Evolutionary conservation across 2,797 vertebrate genomes (phyloP), one percentile per base, ranked within the genome.

Genomic region (Anabas testudineus): DNA sequence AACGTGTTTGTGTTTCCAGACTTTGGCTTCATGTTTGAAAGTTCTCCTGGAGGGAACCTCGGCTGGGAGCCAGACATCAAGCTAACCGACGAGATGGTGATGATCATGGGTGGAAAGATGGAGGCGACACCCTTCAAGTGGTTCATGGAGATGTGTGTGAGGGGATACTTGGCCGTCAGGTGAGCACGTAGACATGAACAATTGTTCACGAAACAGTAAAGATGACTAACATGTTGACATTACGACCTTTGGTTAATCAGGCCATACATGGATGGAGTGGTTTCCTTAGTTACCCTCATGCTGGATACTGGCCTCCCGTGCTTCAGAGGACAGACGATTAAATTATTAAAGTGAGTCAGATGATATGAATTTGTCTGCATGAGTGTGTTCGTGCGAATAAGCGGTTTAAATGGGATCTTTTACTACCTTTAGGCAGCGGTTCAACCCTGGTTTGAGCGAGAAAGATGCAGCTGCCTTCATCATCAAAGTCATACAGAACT

Each of bases 71-170:
- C 98, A 0, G 97, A 99, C 83, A 99, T 99, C 88, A 99, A 99
- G 81, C 94, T 99, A 75, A 99, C 97, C 0, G 97, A 99, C 9
- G 98, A 99, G 91, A 99, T 99, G 98, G 98, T 99, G 92, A 99
- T 99, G 97, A 99, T 99, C 88, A 99, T 99, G 98, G 98, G 98
- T 0, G 97, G 97, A 34, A 99, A 99, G 85, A 99, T 99, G 97
- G 98, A 99, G 88, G 98, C 98, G 30, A 99, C 96, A 0, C 97
- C 96, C 0, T 96, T 99, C 89, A 98, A 97, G 61, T 99, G 97
- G 97, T 99, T 98, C 89, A 98, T 99, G 97, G 97, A 98, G 91
- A 98, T 99, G 97, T 99, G 97, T 67, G 97, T 99, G 78, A 94
- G 96, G 13, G 97, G 97, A 45, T 99, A 98, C 87, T 91, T 99